Evolutionary conservation across 92 coral and sea anemone species (phyloP).

Genomic region (Bergia puertoricense): DNA sequence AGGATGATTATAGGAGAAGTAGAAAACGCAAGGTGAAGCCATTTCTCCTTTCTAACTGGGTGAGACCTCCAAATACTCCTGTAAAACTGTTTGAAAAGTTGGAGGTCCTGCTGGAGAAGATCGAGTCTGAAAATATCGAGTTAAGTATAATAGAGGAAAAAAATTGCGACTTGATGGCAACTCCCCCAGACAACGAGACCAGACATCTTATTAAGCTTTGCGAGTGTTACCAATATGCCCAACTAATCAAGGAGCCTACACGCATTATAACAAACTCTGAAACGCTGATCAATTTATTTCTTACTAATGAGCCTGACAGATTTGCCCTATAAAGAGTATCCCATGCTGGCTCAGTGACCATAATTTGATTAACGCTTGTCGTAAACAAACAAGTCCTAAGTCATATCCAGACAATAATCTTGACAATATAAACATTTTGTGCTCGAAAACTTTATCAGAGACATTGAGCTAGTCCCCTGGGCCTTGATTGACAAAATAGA

Average conservation of each 20-base stretch:
- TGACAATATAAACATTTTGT: neutral
- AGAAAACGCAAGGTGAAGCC: constrained; percentile 47
- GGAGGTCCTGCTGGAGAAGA: neutral
- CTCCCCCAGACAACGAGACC: neutral
- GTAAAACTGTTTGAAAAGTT: constrained; percentile 13
- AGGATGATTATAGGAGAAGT: too few species aligned
- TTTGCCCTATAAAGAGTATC: constrained; percentile 18
- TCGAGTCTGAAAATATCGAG: constrained; percentile 24
- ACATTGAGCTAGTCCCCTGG: neutral
- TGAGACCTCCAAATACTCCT: constrained; percentile 46
- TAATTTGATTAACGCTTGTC: constrained; percentile 27
- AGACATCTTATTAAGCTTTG: neutral
- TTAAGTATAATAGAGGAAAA: too few species aligned
- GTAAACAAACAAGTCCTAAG: constrained; percentile 27
- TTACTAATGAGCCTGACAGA: neutral
- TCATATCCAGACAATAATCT: neutral
- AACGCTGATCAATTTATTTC: neutral
- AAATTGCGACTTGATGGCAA: too few species aligned
- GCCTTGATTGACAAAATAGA: neutral
- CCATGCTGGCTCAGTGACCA: constrained; percentile 42
- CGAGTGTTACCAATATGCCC: neutral
- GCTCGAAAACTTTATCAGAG: neutral
- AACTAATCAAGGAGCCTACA: constrained; percentile 14
- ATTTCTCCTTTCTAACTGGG: constrained; percentile 47
- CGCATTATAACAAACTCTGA: neutral